Evolutionary conservation across 2,113 vertebrate genomes (phyloP), one percentile per base, ranked within the genome.

Genomic region (Solenodon paradoxus): DNA sequence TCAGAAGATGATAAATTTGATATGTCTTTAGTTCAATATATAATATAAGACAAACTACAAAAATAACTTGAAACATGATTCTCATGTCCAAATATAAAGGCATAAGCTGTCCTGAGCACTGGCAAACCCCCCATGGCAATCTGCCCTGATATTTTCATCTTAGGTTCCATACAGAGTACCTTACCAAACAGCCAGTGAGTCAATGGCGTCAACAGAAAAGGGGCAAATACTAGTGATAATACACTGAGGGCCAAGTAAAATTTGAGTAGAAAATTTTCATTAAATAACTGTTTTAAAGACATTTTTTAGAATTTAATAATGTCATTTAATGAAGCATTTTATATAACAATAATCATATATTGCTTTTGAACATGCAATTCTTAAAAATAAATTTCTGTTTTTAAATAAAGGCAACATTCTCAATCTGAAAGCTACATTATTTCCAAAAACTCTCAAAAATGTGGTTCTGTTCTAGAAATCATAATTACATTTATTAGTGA

Each of bases 1-100:
- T 97, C 98, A 97, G 26, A 98, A 97, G 22, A 98, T 97, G 98
- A 98, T 98, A 96, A 98, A 98, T 98, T 97, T 93, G 35, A 35
- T 66, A 45, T 32, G 26, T 90, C 84, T n/a, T n/a, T 88, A 9
- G 4, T 66, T 95, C 2, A n/a, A 7, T 57, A 9, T 35, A 32
- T 74, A 61, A 22, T 35, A 42, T 49, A 4, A 63, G 40, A 47
- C 26, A 72, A 55, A 81, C 10, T 53, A 3, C 30, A 38, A 92
- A 74, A 42, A 51, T 8, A n/a, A 1, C 79, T 53, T 68, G 45
- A 59, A 90, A 74, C 42, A 42, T 7, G 15, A 7, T 86, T 22
- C 38, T 94, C 16, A 45, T 85, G 78, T 64, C 5, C 45, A 81
- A 64, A 68, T 24, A 26, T 28, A 24, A 69, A 78, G 13, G 24